phyloP scores from a whole-genome alignment of 2,113 vertebrate species.

The Hyaena hyaena region DNA sequence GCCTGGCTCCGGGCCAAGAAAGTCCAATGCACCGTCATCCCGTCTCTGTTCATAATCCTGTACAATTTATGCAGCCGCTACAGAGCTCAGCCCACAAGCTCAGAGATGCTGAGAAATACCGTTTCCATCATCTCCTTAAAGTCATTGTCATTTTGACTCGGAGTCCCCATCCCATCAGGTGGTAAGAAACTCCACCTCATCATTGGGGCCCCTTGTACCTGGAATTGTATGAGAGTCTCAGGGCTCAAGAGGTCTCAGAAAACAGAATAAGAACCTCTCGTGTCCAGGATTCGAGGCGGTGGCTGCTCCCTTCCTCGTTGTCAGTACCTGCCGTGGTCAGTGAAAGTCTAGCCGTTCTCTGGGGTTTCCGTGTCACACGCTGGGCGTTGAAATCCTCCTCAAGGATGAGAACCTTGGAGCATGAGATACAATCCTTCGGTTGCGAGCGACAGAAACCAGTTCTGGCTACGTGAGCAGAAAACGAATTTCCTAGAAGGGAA shows the following conservation, averaged over 20 bases:
- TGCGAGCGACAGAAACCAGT: background rate
- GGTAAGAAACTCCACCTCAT: background rate
- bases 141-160: background rate
- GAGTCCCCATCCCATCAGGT: too few relatives aligned
- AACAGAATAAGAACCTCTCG: background rate
- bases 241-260: background rate
- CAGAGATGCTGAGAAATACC: background rate
- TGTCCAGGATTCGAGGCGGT: background rate
- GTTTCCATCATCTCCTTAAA: background rate
- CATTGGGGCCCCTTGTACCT: background rate
- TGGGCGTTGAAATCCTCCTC: background rate
- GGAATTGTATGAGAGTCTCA: background rate
- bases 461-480: background rate
- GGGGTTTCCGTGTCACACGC: accelerated
- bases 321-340: background rate
- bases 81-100: background rate
- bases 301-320: background rate
- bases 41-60: background rate
- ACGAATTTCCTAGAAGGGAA: background rate
- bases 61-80: background rate
- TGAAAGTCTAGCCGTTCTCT: background rate
- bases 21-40: background rate
- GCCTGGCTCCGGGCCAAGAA: background rate
- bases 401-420: background rate
- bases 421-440: background rate